Percentiles rank a stretch among this genome's conserved stretches.
phyloP scores from a whole-genome alignment of 2,113 vertebrate species.

The Aramus guarauna region DNA sequence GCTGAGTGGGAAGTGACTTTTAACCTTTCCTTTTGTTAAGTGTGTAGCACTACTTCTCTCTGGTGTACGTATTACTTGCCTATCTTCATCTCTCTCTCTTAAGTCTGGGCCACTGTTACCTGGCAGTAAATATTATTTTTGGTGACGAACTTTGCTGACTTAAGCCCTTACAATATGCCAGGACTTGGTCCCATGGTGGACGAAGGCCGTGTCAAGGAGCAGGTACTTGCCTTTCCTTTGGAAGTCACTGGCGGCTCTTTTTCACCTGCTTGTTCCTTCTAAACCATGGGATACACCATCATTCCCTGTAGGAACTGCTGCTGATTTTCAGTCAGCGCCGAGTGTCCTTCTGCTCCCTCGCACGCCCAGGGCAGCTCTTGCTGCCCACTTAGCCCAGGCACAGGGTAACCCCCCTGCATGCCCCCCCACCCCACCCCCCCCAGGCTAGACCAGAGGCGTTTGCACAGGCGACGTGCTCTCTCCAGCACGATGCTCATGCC shows the following conservation, averaged over 20 bases:
- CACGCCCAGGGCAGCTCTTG: fast-evolving
- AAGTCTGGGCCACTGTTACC: not conserved
- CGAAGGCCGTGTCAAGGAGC: not conserved
- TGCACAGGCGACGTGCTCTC: fast-evolving
- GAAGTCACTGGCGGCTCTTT: fast-evolving
- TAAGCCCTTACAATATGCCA: not conserved
- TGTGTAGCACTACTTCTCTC: not conserved
- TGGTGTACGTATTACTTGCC: not conserved
- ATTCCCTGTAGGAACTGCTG: not conserved
- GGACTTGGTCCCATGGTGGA: fast-evolving
- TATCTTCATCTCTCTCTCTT: not conserved
- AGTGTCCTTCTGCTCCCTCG: no score
- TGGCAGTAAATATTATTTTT: not conserved
- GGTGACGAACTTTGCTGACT: not conserved
- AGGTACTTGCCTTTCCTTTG: not conserved
- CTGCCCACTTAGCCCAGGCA: not conserved
- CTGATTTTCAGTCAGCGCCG: not conserved
- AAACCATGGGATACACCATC: not conserved
- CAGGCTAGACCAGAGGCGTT: not conserved
- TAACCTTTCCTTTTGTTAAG: not conserved
- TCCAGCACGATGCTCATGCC: not conserved
- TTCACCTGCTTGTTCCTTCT: fast-evolving
- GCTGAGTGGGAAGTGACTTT: not conserved
- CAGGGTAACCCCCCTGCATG: not conserved
- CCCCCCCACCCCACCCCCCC: fast-evolving